Evolutionary conservation across 2,113 vertebrate species (phyloP).

Genomic region (Notothenia coriiceps): DNA sequence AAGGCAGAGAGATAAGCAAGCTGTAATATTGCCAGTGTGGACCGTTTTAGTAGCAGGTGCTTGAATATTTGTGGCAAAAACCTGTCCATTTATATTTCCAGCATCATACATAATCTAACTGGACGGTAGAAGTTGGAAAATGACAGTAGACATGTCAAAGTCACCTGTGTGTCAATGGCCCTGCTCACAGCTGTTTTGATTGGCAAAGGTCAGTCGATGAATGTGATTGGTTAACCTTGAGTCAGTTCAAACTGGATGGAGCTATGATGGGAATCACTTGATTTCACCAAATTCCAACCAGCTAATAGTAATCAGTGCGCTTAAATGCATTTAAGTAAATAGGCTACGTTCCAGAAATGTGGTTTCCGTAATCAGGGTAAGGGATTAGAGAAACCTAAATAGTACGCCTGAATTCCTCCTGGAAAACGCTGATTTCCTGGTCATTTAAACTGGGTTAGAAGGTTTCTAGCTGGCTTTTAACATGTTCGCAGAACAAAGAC

Average conservation of each 20-base stretch:
- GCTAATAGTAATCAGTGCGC: no score
- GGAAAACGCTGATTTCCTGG: background rate
- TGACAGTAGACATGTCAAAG: background rate
- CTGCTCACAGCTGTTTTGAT: background rate
- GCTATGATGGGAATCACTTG: background rate
- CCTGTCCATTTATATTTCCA: conserved; percentile 15
- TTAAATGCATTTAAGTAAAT: no score
- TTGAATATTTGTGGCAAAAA: background rate
- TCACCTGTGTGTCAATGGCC: background rate
- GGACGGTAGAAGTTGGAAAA: background rate
- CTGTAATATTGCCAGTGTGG: conserved; percentile 50
- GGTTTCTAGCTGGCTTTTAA: background rate
- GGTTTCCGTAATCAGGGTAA: background rate
- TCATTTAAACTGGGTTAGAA: background rate
- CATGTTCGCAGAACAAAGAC: background rate
- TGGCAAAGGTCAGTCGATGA: background rate
- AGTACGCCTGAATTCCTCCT: no score
- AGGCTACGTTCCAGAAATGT: no score
- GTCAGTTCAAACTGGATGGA: background rate
- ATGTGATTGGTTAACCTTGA: background rate
- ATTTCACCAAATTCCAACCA: no score
- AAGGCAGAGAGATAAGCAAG: conserved; percentile 55
- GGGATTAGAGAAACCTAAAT: background rate
- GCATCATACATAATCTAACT: background rate
- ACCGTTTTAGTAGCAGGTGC: conserved; percentile 14